Base-by-base conservation (phyloP, 2,797 vertebrate species). In the Darevskia mixta region DNA sequence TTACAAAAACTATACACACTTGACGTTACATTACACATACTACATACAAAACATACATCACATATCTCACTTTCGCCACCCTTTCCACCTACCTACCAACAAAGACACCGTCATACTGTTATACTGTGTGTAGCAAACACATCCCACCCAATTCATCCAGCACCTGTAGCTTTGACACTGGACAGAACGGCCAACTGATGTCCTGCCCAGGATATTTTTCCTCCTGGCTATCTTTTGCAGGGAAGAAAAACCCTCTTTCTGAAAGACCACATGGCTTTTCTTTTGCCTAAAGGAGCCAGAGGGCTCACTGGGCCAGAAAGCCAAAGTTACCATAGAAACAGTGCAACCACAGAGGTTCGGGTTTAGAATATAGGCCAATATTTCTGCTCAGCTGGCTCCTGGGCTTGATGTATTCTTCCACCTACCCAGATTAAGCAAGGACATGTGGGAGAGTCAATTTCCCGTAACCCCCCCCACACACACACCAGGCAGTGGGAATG, bases 341-440 rank as follows among this genome's bases (percentile, higher is more conserved):
- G 13, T 15, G 92, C 86, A 82, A 94, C 94, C 94, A 93, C 93
- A 86, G 95, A 86, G 90, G 49, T 93, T 85, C 84, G 71, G 73
- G 81, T 82, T 84, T 15, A 81, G 93, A 97, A 98, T 98, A 95
- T 98, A 98, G 98, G 98, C 96, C 98, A 98, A 98, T 98, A 94
- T 96, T 98, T 98, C 97, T 98, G 97, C 97, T 98, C 97, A 97
- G 97, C 96, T 97, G 98, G 96, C 95, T 97, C 93, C 92, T 71
- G 69, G 32, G 85, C 91, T 9, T 10, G 82, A 88, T 84, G 89
- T 25, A 72, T 86, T 93, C 58, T 91, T 88, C 38, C 29, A 84
- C 81, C 86, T 66, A 89, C 82, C 89, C 15, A 81, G 58, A 20
- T 58, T 85, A 72, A 87, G 8, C 67, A 64, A 77, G 72, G 71